Evolutionary conservation across 35 echinoderm and acorn worm genomes (phyloP).

Genomic region (Ophioderma brevispina): DNA sequence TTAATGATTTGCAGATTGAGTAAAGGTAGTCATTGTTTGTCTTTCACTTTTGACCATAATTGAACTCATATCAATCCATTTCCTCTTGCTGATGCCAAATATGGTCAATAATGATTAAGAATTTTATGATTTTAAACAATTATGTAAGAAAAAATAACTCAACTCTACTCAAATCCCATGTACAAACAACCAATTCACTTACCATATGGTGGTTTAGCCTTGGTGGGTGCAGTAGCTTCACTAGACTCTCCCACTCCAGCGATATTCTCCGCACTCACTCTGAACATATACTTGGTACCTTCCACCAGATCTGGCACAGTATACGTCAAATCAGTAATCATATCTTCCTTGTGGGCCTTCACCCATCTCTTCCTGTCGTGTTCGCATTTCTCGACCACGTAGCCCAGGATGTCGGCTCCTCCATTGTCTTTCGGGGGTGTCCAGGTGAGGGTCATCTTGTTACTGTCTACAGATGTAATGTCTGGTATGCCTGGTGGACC

Average conservation of each 20-base stretch:
- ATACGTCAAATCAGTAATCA: slow-evolving; percentile 73
- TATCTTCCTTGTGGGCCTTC: slow-evolving; percentile 91
- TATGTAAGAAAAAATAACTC: too few relatives aligned
- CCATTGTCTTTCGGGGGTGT: slow-evolving; percentile 81
- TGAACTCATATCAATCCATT: too few relatives aligned
- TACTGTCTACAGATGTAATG: slow-evolving; percentile 76
- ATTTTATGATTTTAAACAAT: too few relatives aligned
- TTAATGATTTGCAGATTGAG: too few relatives aligned
- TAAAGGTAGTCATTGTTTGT: too few relatives aligned
- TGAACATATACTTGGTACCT: slow-evolving; percentile 83
- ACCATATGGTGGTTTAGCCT: slow-evolving; percentile 95
- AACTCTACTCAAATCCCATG: too few relatives aligned
- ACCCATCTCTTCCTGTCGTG: slow-evolving; percentile 84
- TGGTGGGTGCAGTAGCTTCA: slow-evolving; percentile 75
- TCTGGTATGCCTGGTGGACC: slow-evolving; percentile 90
- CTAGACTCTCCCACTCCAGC: slow-evolving; percentile 92
- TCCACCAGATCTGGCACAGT: slow-evolving; percentile 69
- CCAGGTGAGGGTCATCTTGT: slow-evolving; percentile 89
- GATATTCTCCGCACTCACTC: slow-evolving; percentile 91
- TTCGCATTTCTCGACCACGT: slow-evolving; percentile 85
- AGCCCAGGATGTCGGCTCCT: slow-evolving; percentile 86
- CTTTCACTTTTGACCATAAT: too few relatives aligned
- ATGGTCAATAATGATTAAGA: too few relatives aligned
- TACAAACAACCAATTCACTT: too few relatives aligned
- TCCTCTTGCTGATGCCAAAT: too few relatives aligned